Conservation (phyloP, 1,140 invertebrate genomes). For the Mamestra configurata region DNA sequence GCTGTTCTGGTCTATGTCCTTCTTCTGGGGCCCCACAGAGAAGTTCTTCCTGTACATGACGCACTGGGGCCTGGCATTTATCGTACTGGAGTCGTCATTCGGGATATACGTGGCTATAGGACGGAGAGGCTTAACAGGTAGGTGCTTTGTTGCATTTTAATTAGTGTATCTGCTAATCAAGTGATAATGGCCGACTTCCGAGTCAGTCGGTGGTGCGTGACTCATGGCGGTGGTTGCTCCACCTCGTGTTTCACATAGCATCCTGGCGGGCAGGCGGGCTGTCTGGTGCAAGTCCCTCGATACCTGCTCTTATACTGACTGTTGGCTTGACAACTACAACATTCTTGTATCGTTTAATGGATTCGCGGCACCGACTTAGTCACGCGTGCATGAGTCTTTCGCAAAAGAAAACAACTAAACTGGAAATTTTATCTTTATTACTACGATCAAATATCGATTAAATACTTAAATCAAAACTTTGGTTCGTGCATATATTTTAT, state of each 20-base stretch:
- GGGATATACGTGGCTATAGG: constrained; percentile 73
- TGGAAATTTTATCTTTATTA: constrained; percentile 10
- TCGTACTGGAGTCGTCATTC: constrained; percentile 75
- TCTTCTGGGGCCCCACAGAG: constrained; percentile 77
- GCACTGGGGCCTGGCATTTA: constrained; percentile 81
- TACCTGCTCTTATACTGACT: neutral
- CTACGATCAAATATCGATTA: neutral
- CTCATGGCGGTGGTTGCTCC: constrained; percentile 37
- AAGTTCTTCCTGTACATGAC: constrained; percentile 83
- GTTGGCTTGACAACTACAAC: constrained; percentile 4
- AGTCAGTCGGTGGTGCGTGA: constrained; percentile 16
- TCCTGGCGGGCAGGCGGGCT: constrained; percentile 30
- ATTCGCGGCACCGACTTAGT: constrained; percentile 29
- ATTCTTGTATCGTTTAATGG: constrained; percentile 36
- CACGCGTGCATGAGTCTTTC: constrained; percentile 36
- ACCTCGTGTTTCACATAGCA: constrained; percentile 45
- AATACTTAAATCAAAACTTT: neutral
- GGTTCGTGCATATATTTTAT: neutral
- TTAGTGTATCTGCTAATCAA: constrained; percentile 33
- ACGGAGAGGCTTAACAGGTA: constrained; percentile 65
- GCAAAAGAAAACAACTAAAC: constrained; percentile 3
- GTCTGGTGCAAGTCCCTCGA: neutral
- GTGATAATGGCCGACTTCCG: constrained; percentile 25
- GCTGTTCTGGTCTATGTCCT: constrained; percentile 67
- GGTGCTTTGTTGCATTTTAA: constrained; percentile 51